Evolutionary conservation across 2,888 invertebrate species (phyloP).

Genomic region (Choreutis nemorana): DNA sequence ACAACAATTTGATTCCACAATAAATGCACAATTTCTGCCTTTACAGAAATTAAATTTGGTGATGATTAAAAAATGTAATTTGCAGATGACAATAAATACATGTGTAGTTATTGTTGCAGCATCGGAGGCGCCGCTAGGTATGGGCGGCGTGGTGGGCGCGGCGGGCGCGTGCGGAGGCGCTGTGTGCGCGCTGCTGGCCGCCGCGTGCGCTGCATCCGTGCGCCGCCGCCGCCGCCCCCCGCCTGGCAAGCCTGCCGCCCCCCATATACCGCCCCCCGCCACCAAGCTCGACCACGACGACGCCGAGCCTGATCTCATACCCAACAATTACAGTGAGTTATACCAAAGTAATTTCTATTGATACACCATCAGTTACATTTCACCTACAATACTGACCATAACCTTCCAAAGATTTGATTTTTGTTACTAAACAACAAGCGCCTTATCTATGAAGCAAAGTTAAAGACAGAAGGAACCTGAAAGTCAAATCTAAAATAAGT

Average conservation of each 20-base stretch:
- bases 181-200: constrained; percentile 29
- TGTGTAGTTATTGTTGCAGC: constrained; percentile 32
- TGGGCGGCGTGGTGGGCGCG: constrained; percentile 36
- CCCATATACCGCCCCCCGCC: constrained; percentile 18
- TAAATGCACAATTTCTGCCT: too few species aligned
- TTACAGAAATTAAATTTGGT: too few species aligned
- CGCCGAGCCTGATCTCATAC: constrained; percentile 54
- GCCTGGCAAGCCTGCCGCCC: constrained; percentile 23
- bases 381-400: too few species aligned
- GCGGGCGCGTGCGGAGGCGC: constrained; percentile 37
- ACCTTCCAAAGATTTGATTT: constrained; percentile 2
- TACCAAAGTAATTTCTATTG: neutral
- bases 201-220: constrained; percentile 7
- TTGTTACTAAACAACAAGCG: too few species aligned
- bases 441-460: too few species aligned
- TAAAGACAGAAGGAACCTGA: too few species aligned
- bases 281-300: constrained; percentile 38
- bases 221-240: constrained; percentile 28
- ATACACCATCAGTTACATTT: too few species aligned
- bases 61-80: too few species aligned
- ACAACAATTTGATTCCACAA: too few species aligned
- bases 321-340: constrained; percentile 51
- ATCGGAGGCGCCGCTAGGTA: constrained; percentile 35
- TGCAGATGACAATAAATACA: too few species aligned
- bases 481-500: too few species aligned